These are phyloP conservation scores for Conchocele bisecta DNA, from an alignment of 2,888 invertebrate species.

Conservation along the genomic window DNA sequence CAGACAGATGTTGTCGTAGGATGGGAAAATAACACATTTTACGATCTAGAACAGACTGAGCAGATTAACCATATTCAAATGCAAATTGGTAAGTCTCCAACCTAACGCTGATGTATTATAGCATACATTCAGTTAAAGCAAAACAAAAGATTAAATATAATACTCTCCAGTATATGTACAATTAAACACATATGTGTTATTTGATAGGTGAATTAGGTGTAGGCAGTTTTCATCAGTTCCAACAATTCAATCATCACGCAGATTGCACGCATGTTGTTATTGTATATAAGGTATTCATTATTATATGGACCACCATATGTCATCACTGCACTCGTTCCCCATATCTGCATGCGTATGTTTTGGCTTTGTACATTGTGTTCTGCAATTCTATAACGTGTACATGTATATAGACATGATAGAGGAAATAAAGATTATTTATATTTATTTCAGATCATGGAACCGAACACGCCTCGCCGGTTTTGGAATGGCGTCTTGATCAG, in stretches of 20 bases:
- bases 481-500: slow-evolving; percentile 10
- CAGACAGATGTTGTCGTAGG: slow-evolving; percentile 22
- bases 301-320: background rate
- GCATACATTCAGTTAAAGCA: too few relatives aligned
- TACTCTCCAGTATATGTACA: too few relatives aligned
- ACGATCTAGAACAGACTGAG: slow-evolving; percentile 53
- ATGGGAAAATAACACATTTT: slow-evolving; percentile 47
- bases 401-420: background rate
- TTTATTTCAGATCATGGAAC: slow-evolving; percentile 24
- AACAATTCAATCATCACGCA: too few relatives aligned
- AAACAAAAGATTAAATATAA: too few relatives aligned
- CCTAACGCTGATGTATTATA: too few relatives aligned
- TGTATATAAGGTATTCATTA: background rate
- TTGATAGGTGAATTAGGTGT: too few relatives aligned
- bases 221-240: too few relatives aligned
- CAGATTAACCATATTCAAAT: slow-evolving; percentile 32
- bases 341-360: too few relatives aligned
- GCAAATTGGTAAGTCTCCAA: slow-evolving; percentile 36
- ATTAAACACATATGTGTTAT: too few relatives aligned
- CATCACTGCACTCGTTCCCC: background rate
- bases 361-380: too few relatives aligned
- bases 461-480: background rate
- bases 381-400: too few relatives aligned
- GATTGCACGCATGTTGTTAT: too few relatives aligned
- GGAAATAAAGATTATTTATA: background rate